Base-by-base conservation (phyloP, 2,113 vertebrate genomes). In the Tupaia chinensis region DNA sequence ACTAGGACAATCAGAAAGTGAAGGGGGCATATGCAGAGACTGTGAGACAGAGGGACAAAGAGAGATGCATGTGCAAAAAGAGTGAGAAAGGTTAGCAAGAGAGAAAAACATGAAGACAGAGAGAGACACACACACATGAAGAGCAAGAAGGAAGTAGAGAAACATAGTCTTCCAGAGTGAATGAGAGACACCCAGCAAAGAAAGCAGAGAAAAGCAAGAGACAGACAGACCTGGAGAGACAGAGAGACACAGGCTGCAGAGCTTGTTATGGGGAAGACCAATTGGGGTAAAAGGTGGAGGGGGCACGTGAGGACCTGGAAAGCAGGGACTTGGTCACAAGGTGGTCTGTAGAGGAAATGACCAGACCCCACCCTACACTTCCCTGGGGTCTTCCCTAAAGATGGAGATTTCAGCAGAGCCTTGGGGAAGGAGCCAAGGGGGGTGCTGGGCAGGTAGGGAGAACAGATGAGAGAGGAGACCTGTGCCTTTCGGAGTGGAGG, bases 1-100 rank as follows among this genome's bases (percentile, higher is more conserved):
- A 0, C 4, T 4, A 10, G 17, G 20, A 34, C 14, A 1, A 0
- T 0, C 8, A 4, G 83, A 44, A 27, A 54, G 44, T 1, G 2
- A 61, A 89, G 7, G 16, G 12, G 32, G 10, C 10, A 25, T 1
- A 53, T 69, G 14, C 7, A 74, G 68, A 63, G n/a, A 25, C 23
- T 22, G 15, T 0, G n/a, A 83, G 68, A 16, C 12, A 72, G 76
- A 89, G 20, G 81, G 58, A 83, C 3, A 44, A 1, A n/a, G 10
- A 25, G 13, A 16, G 53, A 85, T 25, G 32, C 19, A 16, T 9
- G 73, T 19, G 32, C 20, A 32, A 3, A 44, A 44, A 25, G 3
- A 53, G 12, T 6, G 9, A 66, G 1, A 20, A 20, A 22, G 4
- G 7, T 0, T 5, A 54, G 11, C 17, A n/a, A 44, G 29, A 56